phyloP scores from a whole-genome alignment of 1,140 invertebrate species.

The Dermatophagoides farinae region DNA sequence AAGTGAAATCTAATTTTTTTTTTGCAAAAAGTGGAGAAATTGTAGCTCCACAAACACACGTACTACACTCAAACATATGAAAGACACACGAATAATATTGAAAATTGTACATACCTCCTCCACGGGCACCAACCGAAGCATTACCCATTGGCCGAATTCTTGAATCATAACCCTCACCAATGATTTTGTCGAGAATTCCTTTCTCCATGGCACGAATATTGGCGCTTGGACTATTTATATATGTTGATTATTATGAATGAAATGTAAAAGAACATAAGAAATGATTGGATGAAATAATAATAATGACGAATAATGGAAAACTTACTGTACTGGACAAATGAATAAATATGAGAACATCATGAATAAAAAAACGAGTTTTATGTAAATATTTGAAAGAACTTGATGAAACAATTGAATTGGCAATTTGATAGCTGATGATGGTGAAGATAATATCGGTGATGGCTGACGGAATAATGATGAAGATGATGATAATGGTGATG shows the following conservation, averaged over 20 bases:
- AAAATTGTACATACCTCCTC: slow-evolving; percentile 5
- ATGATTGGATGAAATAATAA: not conserved
- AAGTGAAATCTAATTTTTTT: too few species aligned
- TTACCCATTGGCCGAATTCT: slow-evolving; percentile 72
- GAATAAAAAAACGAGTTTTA: not conserved
- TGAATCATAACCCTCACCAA: slow-evolving; percentile 75
- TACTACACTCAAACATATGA: too few species aligned
- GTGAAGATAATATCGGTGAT: not conserved
- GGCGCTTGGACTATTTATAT: not conserved
- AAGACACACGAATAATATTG: too few species aligned
- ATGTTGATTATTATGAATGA: not conserved
- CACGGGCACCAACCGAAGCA: slow-evolving; percentile 51
- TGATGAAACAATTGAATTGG: not conserved
- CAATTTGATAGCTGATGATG: not conserved
- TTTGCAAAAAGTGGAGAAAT: too few species aligned
- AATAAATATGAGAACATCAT: not conserved
- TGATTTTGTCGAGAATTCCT: slow-evolving; percentile 72
- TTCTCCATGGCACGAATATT: slow-evolving; percentile 84
- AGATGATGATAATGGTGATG: not conserved
- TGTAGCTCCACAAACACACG: too few species aligned
- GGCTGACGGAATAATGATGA: not conserved
- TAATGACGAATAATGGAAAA: not conserved
- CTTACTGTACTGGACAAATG: not conserved
- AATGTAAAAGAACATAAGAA: not conserved
- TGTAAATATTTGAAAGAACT: too few species aligned